phyloP scores from a whole-genome alignment of 2,888 invertebrate species.

The Macropis europaea region DNA sequence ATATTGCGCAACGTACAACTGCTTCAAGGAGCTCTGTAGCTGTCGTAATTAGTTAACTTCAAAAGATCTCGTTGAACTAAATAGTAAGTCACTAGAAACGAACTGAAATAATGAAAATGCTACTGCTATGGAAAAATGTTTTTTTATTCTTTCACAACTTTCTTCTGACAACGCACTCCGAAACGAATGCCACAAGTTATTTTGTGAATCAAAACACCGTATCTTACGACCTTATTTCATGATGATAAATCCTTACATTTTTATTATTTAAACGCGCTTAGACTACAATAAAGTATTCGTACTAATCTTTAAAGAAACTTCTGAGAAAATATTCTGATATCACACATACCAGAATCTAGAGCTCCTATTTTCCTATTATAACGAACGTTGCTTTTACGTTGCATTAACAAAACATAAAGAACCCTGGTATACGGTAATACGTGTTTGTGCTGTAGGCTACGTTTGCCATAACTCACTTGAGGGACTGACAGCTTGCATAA shows the following conservation, averaged over 20 bases:
- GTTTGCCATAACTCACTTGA: conserved; percentile 75
- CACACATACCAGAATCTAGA: conserved; percentile 37
- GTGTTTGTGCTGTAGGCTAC: conserved; percentile 72
- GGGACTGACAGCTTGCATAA: conserved; percentile 79
- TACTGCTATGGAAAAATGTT: background rate
- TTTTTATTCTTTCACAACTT: background rate
- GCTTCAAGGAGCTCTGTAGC: background rate
- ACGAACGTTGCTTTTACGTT: conserved; percentile 54
- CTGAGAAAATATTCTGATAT: conserved; percentile 32
- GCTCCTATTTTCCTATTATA: conserved; percentile 65
- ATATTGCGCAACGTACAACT: background rate
- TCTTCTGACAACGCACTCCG: background rate
- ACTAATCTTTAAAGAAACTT: background rate
- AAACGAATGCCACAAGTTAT: too few species aligned
- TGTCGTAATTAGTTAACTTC: background rate
- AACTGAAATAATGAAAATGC: background rate
- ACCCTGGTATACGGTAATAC: conserved; percentile 61
- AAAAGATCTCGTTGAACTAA: conserved; percentile 4
- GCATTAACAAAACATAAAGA: conserved; percentile 59
- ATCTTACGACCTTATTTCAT: too few species aligned
- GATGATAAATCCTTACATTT: too few species aligned
- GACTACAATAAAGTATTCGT: too few species aligned
- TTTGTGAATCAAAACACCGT: too few species aligned
- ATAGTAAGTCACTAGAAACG: background rate
- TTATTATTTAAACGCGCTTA: too few species aligned